Evolutionary conservation across 2,113 vertebrate species (phyloP), one percentile per base, ranked within the genome.

Genomic region (Tamias sibiricus): DNA sequence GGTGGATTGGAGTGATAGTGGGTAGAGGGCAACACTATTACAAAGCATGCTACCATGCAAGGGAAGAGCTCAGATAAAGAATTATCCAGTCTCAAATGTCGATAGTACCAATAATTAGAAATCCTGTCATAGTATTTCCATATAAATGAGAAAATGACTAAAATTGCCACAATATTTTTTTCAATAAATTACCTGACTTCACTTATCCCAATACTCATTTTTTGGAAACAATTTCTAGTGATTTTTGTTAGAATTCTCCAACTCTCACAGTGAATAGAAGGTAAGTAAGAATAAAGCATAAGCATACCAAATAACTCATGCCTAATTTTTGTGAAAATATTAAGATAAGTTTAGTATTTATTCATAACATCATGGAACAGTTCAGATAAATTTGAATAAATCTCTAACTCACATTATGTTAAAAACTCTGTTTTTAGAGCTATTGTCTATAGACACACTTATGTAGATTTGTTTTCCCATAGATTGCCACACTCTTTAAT

Each of bases 11-110:
- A 88, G 9, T 49, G 13, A 13, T 37, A 32, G 19, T 22, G 75
- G 32, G 5, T 24, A 81, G n/a, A 54, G 40, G 35, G 28, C 42
- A 83, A 3, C 30, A 24, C 19, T 74, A 12, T 2, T 35, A 7
- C 28, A 22, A 47, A n/a, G 4, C 9, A 69, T 24, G 4, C 2
- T 30, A 9, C 1, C 12, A 20, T n/a, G 14, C 4, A 32, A 3
- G n/a, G 16, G 12, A 57, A 32, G 57, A 5, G 8, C 13, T 20
- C 37, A 72, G 57, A 44, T 26, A 91, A 71, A 68, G 19, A 32
- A 37, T 40, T 79, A 26, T 62, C 8, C 44, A 28, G 7, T 49
- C 57, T 35, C 32, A 62, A 79, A 66, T 54, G 37, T 72, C 35
- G 57, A 37, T 59, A 72, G 1, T 42, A 8, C 19, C 16, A 57